Base-by-base conservation (phyloP, 2,888 invertebrate genomes). In the Drosophila sordidula region DNA sequence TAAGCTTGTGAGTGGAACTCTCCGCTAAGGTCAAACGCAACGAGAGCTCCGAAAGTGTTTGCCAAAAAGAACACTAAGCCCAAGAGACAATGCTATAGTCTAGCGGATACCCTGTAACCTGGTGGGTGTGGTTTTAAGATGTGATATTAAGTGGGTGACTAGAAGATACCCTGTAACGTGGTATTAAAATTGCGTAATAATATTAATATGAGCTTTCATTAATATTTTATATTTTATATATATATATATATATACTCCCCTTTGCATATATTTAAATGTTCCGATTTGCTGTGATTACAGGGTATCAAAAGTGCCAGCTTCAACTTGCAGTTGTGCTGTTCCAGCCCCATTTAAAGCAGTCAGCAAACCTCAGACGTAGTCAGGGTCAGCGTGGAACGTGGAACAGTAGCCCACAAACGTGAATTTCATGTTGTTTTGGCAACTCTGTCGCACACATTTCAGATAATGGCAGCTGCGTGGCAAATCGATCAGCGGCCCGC, bases 341-440 rank as follows among this genome's bases (percentile, higher is more conserved):
- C 34, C 34, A 34, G 34, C 12, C 34, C 26, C 6, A 39, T 57
- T 78, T 58, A 34, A 18, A 26, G 29, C 22, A 49, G 42, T 62
- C 54, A 52, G 49, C 55, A 45, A 55, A 50, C 70, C 58, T 47
- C 44, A 54, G 56, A 44, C 41, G n/a, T 14, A 58, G 50, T 78
- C 63, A 67, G 61, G 69, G 76, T 61, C 76, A 75, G n/a, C 6
- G 14, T 26, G 16, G 8, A 34, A 44, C 63, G 34, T 50, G 42
- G 65, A 65, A 81, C 81, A 59, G 82, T 69, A 85, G 87, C 63
- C 59, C 45, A 70, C 54, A 70, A 16, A 50, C 69, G 26, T 50
- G 70, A 70, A 25, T 44, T 54, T 54, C 32, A 36, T 32, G 51
- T 41, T 11, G 44, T 14, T 29, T 41, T 56, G 44, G 45, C 56